Percentiles rank a stretch among this genome's conserved stretches.
phyloP scores from a whole-genome alignment of 2,888 invertebrate genomes.

The Microctonus aethiopoides region DNA sequence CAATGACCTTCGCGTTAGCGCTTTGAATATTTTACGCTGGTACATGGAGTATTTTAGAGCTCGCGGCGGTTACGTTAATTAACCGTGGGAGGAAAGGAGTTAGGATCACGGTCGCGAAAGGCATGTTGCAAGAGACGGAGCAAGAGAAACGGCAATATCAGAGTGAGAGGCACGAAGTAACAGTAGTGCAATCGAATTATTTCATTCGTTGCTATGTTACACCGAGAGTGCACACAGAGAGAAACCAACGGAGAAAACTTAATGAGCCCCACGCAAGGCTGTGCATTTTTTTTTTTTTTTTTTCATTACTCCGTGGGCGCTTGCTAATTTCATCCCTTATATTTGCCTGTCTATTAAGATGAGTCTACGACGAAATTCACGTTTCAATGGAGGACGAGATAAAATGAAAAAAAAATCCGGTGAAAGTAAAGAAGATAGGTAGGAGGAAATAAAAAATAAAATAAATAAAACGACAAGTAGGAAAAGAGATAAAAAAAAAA shows the following conservation, averaged over 20 bases:
- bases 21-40: slow-evolving; percentile 23
- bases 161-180: slow-evolving; percentile 24
- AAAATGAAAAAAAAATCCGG: not conserved
- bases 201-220: slow-evolving; percentile 35
- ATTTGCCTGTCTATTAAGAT: slow-evolving; percentile 37
- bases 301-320: slow-evolving; percentile 23
- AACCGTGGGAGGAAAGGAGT: slow-evolving; percentile 26
- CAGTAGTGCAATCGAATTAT: slow-evolving; percentile 40
- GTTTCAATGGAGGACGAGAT: slow-evolving; percentile 15
- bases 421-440: not conserved
- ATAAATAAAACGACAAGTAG: not conserved
- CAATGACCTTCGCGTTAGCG: slow-evolving; percentile 28
- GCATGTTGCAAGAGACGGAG: not conserved
- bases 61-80: slow-evolving; percentile 38
- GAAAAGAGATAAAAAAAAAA: not conserved
- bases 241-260: slow-evolving; percentile 14
- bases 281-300: slow-evolving; percentile 17
- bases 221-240: slow-evolving; percentile 8
- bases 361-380: slow-evolving; percentile 23
- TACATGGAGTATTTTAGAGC: slow-evolving; percentile 23
- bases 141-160: not conserved
- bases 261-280: slow-evolving; percentile 22
- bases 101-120: slow-evolving; percentile 37
- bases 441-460: slow-evolving; percentile 12
- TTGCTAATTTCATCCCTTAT: slow-evolving; percentile 38